Base-by-base conservation (phyloP, 2,113 vertebrate genomes). In the Tupaia tana region DNA sequence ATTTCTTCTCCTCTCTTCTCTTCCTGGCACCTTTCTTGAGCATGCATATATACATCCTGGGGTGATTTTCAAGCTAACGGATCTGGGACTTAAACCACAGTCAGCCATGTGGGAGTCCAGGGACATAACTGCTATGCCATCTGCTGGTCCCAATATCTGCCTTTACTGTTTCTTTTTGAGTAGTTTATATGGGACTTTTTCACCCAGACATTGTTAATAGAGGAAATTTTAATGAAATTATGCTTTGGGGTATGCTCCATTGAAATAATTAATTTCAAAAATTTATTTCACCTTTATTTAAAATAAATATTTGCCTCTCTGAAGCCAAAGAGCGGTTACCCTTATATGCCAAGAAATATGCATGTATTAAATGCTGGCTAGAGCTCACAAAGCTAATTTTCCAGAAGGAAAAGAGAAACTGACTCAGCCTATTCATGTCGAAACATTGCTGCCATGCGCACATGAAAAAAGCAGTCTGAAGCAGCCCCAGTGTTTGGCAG, bases 201-300 rank as follows among this genome's bases (percentile, higher is more conserved):
- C 8, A 73, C 52, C 43, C 43, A 43, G 43, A 54, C 0, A 25
- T 43, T 58, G 1, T 4, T 85, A 95, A 73, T 75, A 16, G 29
- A 71, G 29, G 4, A 93, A 66, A 75, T 91, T 29, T 81, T 85
- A 82, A 20, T 27, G 77, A 19, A 92, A 52, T 85, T 96, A 54
- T 83, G 6, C 20, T 86, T 79, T 70, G 8, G 43, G 70, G 1
- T 11, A 73, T 56, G 18, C 2, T 18, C 64, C 66, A 73, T 77
- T 78, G 56, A 84, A 77, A 85, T 83, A 7, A 22, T 11, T 63
- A 70, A 70, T 86, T 89, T 89, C 20, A 88, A 74, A 83, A 2
- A 2, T 74, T 89, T 74, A 86, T 90, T 94, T 86, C 9, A 89
- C 9, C 22, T 34, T 89, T 24, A 69, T 74, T 93, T 73, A 88